phyloP scores from a whole-genome alignment of 2,888 invertebrate genomes.

The Scotopteryx bipunctaria region DNA sequence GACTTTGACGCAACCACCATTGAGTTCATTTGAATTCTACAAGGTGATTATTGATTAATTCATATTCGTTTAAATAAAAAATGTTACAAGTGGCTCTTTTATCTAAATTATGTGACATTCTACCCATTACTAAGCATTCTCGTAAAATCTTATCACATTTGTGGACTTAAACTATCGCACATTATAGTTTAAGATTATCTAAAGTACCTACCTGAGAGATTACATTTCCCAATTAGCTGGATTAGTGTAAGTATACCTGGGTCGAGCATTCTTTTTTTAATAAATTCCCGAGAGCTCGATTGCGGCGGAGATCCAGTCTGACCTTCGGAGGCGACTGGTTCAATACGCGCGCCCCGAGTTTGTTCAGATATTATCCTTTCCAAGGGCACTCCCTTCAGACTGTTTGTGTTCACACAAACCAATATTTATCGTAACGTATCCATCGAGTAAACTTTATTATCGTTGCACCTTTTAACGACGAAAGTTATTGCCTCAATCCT shows the following conservation, averaged over 20 bases:
- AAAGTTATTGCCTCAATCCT: slow-evolving; percentile 38
- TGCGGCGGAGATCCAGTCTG: slow-evolving; percentile 35
- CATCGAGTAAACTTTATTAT: slow-evolving; percentile 42
- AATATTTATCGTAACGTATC: slow-evolving; percentile 32
- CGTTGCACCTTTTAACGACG: slow-evolving; percentile 37
- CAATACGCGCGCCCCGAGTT: slow-evolving; percentile 60
- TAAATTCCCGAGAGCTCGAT: slow-evolving; percentile 26
- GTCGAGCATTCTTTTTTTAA: slow-evolving; percentile 25
- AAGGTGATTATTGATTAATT: slow-evolving; percentile 8
- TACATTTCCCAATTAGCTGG: slow-evolving; percentile 4
- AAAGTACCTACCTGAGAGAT: slow-evolving; percentile 2
- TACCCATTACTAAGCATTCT: slow-evolving; percentile 33
- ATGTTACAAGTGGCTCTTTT: slow-evolving; percentile 44
- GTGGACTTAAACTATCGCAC: slow-evolving; percentile 1
- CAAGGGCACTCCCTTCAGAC: slow-evolving; percentile 62
- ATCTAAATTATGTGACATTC: slow-evolving; percentile 41
- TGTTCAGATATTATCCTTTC: slow-evolving; percentile 56
- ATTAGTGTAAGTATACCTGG: slow-evolving; percentile 8
- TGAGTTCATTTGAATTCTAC: slow-evolving; percentile 4
- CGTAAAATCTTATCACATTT: slow-evolving; percentile 7
- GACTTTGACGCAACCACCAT: slow-evolving; percentile 24
- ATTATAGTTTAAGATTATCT: slow-evolving; percentile 6
- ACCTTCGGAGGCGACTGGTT: slow-evolving; percentile 62
- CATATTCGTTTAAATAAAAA: slow-evolving; percentile 5
- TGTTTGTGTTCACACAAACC: slow-evolving; percentile 41